A percentile compares a stretch with the other conserved stretches of the same genome.
These are phyloP conservation scores for Xylota sylvarum DNA, from an alignment of 2,888 invertebrate genomes.

Conservation along the genomic window DNA sequence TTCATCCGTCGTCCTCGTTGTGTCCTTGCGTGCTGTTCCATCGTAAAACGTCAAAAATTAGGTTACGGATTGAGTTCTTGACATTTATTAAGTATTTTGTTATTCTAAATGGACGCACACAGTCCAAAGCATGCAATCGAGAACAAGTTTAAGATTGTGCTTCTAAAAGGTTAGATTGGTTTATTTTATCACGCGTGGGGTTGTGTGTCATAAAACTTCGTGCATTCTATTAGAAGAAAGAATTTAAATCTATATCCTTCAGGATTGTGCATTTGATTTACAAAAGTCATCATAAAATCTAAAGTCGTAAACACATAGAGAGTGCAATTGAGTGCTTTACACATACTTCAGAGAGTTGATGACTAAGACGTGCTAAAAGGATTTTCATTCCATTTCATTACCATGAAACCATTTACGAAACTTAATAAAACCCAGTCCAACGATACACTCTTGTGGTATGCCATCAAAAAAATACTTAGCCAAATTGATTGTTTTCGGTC, in stretches of 20 bases:
- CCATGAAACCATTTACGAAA: too few relatives aligned
- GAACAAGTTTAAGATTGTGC: too few relatives aligned
- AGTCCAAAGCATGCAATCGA: not conserved
- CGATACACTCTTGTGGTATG: slow-evolving; percentile 1
- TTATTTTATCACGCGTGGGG: too few relatives aligned
- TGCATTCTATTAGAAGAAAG: not conserved
- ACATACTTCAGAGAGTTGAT: not conserved
- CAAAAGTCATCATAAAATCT: slow-evolving; percentile 24
- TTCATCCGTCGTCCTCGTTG: slow-evolving; percentile 1
- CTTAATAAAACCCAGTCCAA: slow-evolving; percentile 1
- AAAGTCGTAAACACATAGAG: slow-evolving; percentile 6
- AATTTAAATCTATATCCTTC: not conserved
- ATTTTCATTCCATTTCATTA: slow-evolving; percentile 9
- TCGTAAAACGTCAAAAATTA: slow-evolving; percentile 45
- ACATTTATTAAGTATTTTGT: slow-evolving; percentile 48
- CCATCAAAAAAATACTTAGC: not conserved
- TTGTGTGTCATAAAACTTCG: slow-evolving; percentile 6
- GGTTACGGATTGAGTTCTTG: slow-evolving; percentile 63
- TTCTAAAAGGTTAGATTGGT: too few relatives aligned
- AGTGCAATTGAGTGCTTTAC: slow-evolving; percentile 15
- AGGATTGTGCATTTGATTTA: slow-evolving; percentile 20
- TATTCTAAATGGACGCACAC: slow-evolving; percentile 15
- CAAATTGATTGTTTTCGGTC: too few relatives aligned
- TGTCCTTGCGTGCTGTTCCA: slow-evolving; percentile 57
- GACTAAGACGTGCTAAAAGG: slow-evolving; percentile 19